A percentile compares a stretch with the other conserved stretches of the same genome.
phyloP scores from a whole-genome alignment of 2,797 vertebrate species.

The Lagorchestes hirsutus region DNA sequence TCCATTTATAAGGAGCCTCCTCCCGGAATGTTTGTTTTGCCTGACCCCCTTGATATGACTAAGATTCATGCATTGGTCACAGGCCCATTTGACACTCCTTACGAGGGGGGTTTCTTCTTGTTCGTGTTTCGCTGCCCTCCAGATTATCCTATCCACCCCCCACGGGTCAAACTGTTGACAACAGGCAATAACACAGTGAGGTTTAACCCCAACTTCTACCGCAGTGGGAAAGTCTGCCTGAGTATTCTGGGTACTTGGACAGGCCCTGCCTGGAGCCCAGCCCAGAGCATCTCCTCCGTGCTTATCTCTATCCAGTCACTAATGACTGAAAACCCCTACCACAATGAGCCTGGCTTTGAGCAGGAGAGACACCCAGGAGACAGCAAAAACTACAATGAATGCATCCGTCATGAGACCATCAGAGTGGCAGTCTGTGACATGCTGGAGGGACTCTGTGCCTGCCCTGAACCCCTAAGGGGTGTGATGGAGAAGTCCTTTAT shows the following conservation, averaged over 20 bases:
- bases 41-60: constrained; percentile 99
- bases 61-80: constrained; percentile 99
- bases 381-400: too few relatives aligned
- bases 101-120: constrained; percentile 99
- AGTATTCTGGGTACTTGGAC: constrained; percentile 99
- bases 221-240: constrained; percentile 99
- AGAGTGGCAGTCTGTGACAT: too few relatives aligned
- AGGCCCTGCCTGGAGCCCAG: constrained; percentile 98
- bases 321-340: constrained; percentile 99
- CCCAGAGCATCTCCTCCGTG: constrained; percentile 98
- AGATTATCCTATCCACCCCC: constrained; percentile 99
- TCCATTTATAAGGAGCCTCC: constrained; percentile 99
- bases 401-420: too few relatives aligned
- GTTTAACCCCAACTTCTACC: constrained; percentile 99
- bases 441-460: too few relatives aligned
- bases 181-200: constrained; percentile 98
- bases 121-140: constrained; percentile 99
- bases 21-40: constrained; percentile 99
- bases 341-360: constrained; percentile 98
- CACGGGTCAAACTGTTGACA: constrained; percentile 98
- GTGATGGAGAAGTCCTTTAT: constrained; percentile 99
- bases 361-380: constrained; percentile 85
- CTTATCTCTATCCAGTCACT: constrained; percentile 99
- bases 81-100: constrained; percentile 98
- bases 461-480: constrained; percentile 85